Evolutionary conservation across 1,140 invertebrate genomes (phyloP).

Genomic region (Cydia fagiglandana): DNA sequence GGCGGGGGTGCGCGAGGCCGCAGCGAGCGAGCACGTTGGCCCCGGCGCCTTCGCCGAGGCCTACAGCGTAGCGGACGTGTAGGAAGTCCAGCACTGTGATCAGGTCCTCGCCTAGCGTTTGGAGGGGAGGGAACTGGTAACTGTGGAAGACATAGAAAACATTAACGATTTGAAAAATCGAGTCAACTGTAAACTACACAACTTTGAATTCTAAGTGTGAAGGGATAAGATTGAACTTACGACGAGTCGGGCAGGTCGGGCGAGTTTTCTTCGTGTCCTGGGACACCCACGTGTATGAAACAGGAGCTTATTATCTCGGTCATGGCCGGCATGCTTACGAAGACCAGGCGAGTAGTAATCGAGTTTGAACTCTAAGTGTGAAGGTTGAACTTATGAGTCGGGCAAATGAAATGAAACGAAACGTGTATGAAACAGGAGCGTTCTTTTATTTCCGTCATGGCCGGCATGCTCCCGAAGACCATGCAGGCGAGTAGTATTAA

Average conservation of each 20-base stretch:
- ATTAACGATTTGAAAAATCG: not conserved
- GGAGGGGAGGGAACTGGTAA: constrained; percentile 90
- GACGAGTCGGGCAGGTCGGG: constrained; percentile 78
- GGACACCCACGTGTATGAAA: constrained; percentile 93
- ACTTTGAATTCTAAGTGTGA: constrained; percentile 67
- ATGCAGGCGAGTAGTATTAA: too few species aligned
- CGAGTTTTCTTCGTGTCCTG: constrained; percentile 91
- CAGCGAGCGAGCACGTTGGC: constrained; percentile 93
- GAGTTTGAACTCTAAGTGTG: constrained; percentile 63
- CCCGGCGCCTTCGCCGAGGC: constrained; percentile 93
- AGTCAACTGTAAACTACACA: too few species aligned
- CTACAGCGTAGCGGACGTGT: constrained; percentile 88
- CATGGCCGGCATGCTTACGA: constrained; percentile 90
- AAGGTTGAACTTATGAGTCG: too few species aligned
- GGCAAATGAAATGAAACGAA: constrained; percentile 82
- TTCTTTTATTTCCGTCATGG: constrained; percentile 91
- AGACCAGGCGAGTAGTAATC: constrained; percentile 75
- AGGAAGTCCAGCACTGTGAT: constrained; percentile 90
- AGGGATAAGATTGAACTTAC: too few species aligned
- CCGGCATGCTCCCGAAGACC: constrained; percentile 84
- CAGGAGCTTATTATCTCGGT: constrained; percentile 91
- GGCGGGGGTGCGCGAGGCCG: constrained; percentile 87
- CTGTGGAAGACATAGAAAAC: constrained; percentile 66
- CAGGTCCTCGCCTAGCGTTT: constrained; percentile 91
- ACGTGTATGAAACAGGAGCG: constrained; percentile 93